Evolutionary conservation across 2,797 vertebrate genomes (phyloP), one percentile per base, ranked within the genome.

Genomic region (Vireo griseus): DNA sequence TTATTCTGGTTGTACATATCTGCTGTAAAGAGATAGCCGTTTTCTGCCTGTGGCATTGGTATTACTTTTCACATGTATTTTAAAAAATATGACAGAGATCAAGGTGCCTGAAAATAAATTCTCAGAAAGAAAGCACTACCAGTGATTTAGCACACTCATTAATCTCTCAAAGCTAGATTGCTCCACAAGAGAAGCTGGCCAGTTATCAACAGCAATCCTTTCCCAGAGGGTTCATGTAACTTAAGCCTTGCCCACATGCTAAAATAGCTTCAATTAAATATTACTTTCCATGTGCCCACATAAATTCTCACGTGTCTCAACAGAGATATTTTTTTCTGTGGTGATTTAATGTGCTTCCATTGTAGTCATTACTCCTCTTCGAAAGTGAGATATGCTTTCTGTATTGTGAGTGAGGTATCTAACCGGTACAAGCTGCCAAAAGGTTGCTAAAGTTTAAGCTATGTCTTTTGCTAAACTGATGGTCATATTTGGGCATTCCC

Each of bases 41-140:
- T 94, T 92, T 67, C 57, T 85, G 87, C 71, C 81, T 68, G 15
- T 68, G 44, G 77, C 66, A 69, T 16, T 44, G 50, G 35, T 66
- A 85, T 73, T 73, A 68, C 24, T 82, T 91, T 81, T 86, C 39
- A 65, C 25, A 63, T 39, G 26, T 81, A 31, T 84, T 89, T 89
- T 10, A 48, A 79, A 35, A 94, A 86, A 57, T 48, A 75, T 62
- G 63, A 85, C 75, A 90, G 78, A 82, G 25, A 79, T 88, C 71
- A 95, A 85, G 75, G 59, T 92, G 55, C 85, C 55, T 59, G 81
- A 76, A 95, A 91, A 95, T 72, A 94, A 82, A 79, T 73, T 84
- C 33, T 76, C 25, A 42, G 72, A 51, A 85, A 90, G 52, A 48
- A 85, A 75, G n/a, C 58, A 61, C 50, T 72, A n/a, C 42, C 39